Conservation (phyloP, 2,888 invertebrate species). For the Eupsilia transversa region DNA sequence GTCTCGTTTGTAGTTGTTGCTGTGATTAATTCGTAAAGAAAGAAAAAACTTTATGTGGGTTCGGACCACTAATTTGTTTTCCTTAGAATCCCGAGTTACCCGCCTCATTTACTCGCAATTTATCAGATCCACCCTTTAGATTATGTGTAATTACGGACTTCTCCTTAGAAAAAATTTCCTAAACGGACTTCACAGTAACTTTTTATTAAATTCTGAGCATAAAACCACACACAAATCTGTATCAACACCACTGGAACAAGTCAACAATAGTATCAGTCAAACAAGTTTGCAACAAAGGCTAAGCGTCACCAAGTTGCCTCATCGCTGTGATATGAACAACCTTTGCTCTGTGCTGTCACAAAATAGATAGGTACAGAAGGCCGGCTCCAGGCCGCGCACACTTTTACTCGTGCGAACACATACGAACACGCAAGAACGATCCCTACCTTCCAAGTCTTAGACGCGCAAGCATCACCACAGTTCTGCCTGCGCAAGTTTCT, state of each 20-base stretch:
- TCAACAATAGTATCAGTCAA: not conserved
- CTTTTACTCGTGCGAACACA: no score
- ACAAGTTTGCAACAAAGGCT: constrained; percentile 24
- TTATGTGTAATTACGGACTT: not conserved
- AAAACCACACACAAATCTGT: not conserved
- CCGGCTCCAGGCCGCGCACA: no score
- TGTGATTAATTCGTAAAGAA: constrained; percentile 45
- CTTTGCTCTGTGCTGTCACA: constrained; percentile 1
- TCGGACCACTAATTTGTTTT: constrained; percentile 39
- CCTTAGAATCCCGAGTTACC: not conserved
- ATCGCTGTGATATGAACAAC: constrained; percentile 27
- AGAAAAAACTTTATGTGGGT: constrained; percentile 23
- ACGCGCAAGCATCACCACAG: no score
- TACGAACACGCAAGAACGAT: no score
- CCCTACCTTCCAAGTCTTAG: no score
- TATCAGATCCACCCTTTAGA: not conserved
- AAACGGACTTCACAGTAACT: not conserved
- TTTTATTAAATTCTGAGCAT: not conserved
- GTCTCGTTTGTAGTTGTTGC: constrained; percentile 25
- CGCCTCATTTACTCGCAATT: constrained; percentile 3
- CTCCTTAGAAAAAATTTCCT: not conserved
- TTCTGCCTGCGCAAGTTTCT: no score
- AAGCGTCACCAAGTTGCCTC: constrained; percentile 18
- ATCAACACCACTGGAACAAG: not conserved
- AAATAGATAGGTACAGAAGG: not conserved